These are phyloP conservation scores for Dolomedes plantarius DNA, from an alignment of 2,888 invertebrate species.

Conservation along the genomic window DNA sequence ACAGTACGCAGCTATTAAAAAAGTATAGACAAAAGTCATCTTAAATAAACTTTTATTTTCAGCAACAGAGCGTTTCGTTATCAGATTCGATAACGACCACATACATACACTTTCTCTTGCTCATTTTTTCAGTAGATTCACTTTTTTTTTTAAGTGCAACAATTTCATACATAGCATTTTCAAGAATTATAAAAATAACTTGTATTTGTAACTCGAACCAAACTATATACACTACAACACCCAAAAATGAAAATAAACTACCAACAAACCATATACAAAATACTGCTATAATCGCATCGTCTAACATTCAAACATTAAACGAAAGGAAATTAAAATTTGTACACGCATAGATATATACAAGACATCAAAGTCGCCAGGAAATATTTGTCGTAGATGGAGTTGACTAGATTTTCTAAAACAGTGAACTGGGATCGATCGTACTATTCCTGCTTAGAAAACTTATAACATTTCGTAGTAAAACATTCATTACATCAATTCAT, in stretches of 20 bases:
- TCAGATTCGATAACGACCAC: not conserved
- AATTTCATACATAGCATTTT: not conserved
- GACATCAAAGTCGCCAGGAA: not conserved
- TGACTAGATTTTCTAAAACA: too few species aligned
- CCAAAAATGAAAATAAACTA: not conserved
- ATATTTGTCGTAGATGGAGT: too few species aligned
- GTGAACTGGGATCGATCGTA: too few species aligned
- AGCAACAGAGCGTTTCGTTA: slow-evolving; percentile 4
- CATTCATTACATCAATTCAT: too few species aligned
- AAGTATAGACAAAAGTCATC: too few species aligned
- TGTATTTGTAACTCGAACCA: not conserved
- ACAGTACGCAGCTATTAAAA: too few species aligned
- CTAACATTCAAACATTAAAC: not conserved
- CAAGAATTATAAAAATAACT: not conserved
- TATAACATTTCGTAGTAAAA: too few species aligned
- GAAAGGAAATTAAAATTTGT: too few species aligned
- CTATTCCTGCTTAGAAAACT: too few species aligned
- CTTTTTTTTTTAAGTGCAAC: not conserved
- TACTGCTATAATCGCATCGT: too few species aligned
- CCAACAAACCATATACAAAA: not conserved
- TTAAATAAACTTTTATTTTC: slow-evolving; percentile 56
- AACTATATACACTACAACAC: not conserved
- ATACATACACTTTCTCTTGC: not conserved
- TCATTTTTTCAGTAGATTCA: not conserved
- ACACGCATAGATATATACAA: not conserved